Evolutionary conservation across 92 coral and sea anemone species (phyloP), one percentile per base, ranked within the genome.

Genomic region (Muricea muricata): DNA sequence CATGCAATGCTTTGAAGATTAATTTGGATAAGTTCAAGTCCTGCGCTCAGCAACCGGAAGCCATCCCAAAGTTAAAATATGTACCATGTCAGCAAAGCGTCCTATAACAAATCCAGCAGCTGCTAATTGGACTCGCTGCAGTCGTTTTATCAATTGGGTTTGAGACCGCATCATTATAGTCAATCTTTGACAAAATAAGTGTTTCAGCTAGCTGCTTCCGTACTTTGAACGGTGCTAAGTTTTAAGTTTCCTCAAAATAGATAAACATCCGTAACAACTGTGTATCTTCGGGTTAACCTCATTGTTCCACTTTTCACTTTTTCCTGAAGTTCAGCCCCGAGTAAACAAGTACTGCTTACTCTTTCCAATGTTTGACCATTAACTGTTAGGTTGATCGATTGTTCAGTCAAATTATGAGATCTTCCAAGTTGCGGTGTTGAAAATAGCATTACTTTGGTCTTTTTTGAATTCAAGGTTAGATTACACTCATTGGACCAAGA

Each of bases 111-210:
- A 85, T 66, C 86, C 72, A 21, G 75, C 85, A 7, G 86, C 75
- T 32, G 90, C 90, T 29, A 67, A 14, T 65, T 79, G 80, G 25
- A 85, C 85, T 21, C 69, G 73, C 31, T 85, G 89, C 30, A 50
- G 39, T 48, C 71, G 81, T 57, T 40, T 78, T 12, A 66, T 30
- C 32, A 86, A 79, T 21, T 86, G 13, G 78, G 34, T 86, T 39
- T 30, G 85, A 85, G 42, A 37, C 9, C 9, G 42, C 50, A 46
- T 78, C 61, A 33, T 42, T 73, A 29, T 35, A 73, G 21, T 73
- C 54, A 10, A 42, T 39, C 80, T 73, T 73, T 42, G 80, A 73
- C 80, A 73, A 32, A n/a, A 81, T 41, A 31, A 81, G 77, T 15
- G 55, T 31, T 81, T 65, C 86, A 5, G 75, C 79, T 14, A 81